Conservation (phyloP, 2,797 vertebrate species). For the Peromyscus aztecus region DNA sequence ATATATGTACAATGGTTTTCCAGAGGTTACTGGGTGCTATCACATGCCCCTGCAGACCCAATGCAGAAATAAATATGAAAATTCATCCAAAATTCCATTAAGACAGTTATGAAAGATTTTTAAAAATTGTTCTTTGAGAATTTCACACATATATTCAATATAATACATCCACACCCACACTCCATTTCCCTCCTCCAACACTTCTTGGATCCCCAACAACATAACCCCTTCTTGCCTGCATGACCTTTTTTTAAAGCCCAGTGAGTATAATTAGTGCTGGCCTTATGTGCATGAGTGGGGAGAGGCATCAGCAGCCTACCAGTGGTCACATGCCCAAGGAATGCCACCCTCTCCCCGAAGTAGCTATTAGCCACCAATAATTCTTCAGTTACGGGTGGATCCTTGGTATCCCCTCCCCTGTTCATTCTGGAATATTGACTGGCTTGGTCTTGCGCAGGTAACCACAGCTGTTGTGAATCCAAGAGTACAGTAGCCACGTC, state of each 20-base stretch:
- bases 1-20: background rate
- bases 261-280: background rate
- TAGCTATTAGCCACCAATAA: background rate
- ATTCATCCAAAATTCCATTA: background rate
- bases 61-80: background rate
- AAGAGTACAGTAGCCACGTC: background rate
- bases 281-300: no score
- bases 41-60: no score
- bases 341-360: fast-evolving
- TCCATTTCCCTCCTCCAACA: background rate
- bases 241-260: background rate
- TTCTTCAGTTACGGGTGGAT: background rate
- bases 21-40: background rate
- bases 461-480: background rate
- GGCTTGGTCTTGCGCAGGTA: background rate
- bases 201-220: background rate
- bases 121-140: background rate
- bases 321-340: background rate
- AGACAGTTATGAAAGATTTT: background rate
- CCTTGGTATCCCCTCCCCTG: background rate
- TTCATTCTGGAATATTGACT: no score
- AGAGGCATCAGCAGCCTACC: background rate
- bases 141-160: background rate
- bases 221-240: background rate
- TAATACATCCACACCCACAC: no score